These are phyloP conservation scores for Coleophora flavipennella DNA, from an alignment of 2,888 invertebrate genomes.

Conservation along the genomic window DNA sequence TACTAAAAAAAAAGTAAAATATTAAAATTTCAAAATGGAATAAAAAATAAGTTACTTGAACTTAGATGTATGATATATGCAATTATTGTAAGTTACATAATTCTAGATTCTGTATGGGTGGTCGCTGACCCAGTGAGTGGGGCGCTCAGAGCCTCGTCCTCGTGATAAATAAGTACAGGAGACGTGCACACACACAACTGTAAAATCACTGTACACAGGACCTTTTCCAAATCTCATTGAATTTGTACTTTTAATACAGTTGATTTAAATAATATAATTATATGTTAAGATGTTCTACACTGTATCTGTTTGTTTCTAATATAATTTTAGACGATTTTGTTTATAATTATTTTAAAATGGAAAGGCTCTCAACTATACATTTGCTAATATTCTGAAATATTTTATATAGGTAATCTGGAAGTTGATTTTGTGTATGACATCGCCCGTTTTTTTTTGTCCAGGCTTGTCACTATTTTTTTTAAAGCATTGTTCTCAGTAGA, in stretches of 20 bases:
- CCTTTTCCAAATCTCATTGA: conserved; percentile 47
- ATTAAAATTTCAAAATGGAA: conserved; percentile 67
- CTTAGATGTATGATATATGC: conserved; percentile 72
- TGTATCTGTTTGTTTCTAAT: conserved; percentile 28
- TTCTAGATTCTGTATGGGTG: conserved; percentile 64
- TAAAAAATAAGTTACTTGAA: conserved; percentile 70
- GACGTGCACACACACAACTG: conserved; percentile 50
- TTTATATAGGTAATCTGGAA: neutral
- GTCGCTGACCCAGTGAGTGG: conserved; percentile 35
- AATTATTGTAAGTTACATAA: conserved; percentile 69
- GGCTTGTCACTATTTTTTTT: conserved; percentile 26
- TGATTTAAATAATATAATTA: conserved; percentile 37
- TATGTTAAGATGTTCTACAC: conserved; percentile 37
- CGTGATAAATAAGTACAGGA: conserved; percentile 63
- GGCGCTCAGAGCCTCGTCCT: conserved; percentile 39
- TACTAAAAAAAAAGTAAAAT: conserved; percentile 73
- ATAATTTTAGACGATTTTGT: conserved; percentile 25
- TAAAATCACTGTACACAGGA: conserved; percentile 31
- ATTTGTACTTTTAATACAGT: conserved; percentile 45
- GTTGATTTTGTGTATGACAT: neutral
- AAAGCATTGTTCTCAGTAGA: conserved; percentile 62
- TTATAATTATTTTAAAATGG: conserved; percentile 22
- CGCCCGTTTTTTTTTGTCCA: conserved; percentile 15
- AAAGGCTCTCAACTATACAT: conserved; percentile 8
- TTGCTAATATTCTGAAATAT: neutral